These are phyloP conservation scores for Archaeoteleia sp. DNA, from an alignment of 2,888 invertebrate genomes.

Conservation along the genomic window DNA sequence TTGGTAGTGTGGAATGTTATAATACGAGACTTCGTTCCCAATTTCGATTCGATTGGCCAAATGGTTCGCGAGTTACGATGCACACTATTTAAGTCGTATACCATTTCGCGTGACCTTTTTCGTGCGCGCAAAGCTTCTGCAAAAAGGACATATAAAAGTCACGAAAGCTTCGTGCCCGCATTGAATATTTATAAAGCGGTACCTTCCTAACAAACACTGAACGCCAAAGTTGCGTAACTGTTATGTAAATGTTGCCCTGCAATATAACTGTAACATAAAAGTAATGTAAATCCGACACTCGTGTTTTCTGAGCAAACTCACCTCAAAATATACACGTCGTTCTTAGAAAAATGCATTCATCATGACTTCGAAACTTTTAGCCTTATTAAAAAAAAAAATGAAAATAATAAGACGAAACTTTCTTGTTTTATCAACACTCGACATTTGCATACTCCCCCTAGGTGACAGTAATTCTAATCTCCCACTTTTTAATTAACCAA, in stretches of 20 bases:
- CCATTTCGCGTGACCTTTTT: conserved; percentile 6
- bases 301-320: conserved; percentile 19
- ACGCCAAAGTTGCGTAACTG: conserved; percentile 33
- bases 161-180: conserved; percentile 15
- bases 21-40: too few species aligned
- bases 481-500: too few species aligned
- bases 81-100: not conserved
- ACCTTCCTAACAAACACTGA: conserved; percentile 23
- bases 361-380: conserved; percentile 6
- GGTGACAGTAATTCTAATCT: too few species aligned
- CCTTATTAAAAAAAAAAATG: too few species aligned
- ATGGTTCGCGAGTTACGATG: not conserved
- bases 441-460: too few species aligned
- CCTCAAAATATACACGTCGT: conserved; percentile 11
- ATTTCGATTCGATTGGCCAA: too few species aligned
- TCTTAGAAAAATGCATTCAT: conserved; percentile 31
- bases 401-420: too few species aligned
- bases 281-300: conserved; percentile 32
- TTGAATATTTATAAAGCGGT: conserved; percentile 39
- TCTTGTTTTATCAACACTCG: too few species aligned
- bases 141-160: conserved; percentile 6
- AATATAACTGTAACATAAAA: conserved; percentile 28
- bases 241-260: conserved; percentile 35
- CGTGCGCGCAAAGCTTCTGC: not conserved
- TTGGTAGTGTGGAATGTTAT: too few species aligned